Conservation (phyloP, 1,140 invertebrate species). For the Macrotrachela quadricornifera region DNA sequence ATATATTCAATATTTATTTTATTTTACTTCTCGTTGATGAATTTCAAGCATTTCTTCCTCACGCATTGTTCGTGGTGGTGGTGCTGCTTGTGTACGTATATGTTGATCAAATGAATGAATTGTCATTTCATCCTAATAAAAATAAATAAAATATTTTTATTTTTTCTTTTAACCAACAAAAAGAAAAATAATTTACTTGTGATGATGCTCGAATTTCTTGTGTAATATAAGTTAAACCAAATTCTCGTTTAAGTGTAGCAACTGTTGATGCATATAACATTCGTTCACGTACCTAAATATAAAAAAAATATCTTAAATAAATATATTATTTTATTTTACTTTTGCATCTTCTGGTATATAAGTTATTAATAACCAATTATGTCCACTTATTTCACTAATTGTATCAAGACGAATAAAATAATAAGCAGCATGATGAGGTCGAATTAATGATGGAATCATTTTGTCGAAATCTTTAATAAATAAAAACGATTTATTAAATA, state of each 20-base stretch:
- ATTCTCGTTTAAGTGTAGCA: constrained; percentile 85
- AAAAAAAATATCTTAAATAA: background rate
- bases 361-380: constrained; percentile 79
- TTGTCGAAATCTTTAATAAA: constrained; percentile 1
- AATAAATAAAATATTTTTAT: background rate
- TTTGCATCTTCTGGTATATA: constrained; percentile 58
- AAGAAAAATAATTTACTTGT: background rate
- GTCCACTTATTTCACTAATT: constrained; percentile 41
- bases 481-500: background rate
- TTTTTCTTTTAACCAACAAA: background rate
- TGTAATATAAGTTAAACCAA: constrained; percentile 66
- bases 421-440: constrained; percentile 73
- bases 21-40: constrained; percentile 41
- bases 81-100: constrained; percentile 48
- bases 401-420: constrained; percentile 68
- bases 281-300: constrained; percentile 48
- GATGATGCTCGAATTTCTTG: constrained; percentile 41
- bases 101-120: constrained; percentile 58
- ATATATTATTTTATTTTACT: background rate
- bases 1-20: too few species aligned
- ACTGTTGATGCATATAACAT: constrained; percentile 98
- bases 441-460: constrained; percentile 26
- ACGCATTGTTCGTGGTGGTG: constrained; percentile 61
- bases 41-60: constrained; percentile 69
- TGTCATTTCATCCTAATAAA: constrained; percentile 48